Base-by-base conservation (phyloP, 2,888 invertebrate species). In the Hoplodrina ambigua region DNA sequence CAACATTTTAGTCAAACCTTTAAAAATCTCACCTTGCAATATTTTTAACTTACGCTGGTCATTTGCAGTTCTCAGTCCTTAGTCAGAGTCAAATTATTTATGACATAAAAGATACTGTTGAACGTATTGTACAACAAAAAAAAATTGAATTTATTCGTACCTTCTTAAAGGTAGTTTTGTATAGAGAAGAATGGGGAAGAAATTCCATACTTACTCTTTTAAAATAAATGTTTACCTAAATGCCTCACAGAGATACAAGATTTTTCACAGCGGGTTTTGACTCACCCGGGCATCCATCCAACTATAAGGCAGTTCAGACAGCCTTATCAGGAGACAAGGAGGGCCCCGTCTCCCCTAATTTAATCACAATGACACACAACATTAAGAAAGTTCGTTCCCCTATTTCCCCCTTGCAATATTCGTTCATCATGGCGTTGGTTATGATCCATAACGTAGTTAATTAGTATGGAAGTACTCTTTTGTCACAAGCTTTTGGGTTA, bases 331-430 rank as follows among this genome's bases (percentile, higher is more conserved):
- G 30, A 59, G 50, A 37, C 50, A 58, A 20, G 7, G 58, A 25
- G 58, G 69, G 77, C n/a, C 55, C 13, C 7, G 58, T 59, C 66
- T 73, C 66, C 59, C 65, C 75, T 62, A 37, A 79, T 79, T 55
- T 59, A 73, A 76, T 76, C 74, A 79, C 74, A 76, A 73, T 76
- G 75, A 73, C 73, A 62, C 52, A 79, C 66, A 73, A 65, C 65
- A 66, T 79, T 72, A 56, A 66, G 58, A 78, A 75, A 75, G 53
- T 78, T 75, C 55, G 56, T 41, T 52, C 54, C 57, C 57, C 54
- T 60, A 37, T 19, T 58, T 63, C 37, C 44, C 54, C 74, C 58
- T 72, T 46, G 65, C 30, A 65, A 72, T 65, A 60, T 60, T 58
- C 44, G 52, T 46, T 54, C 53, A 61, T 52, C 61, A 79, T 58